These are phyloP conservation scores for Diachasmimorpha longicaudata DNA, from an alignment of 1,140 invertebrate genomes.

Conservation along the genomic window DNA sequence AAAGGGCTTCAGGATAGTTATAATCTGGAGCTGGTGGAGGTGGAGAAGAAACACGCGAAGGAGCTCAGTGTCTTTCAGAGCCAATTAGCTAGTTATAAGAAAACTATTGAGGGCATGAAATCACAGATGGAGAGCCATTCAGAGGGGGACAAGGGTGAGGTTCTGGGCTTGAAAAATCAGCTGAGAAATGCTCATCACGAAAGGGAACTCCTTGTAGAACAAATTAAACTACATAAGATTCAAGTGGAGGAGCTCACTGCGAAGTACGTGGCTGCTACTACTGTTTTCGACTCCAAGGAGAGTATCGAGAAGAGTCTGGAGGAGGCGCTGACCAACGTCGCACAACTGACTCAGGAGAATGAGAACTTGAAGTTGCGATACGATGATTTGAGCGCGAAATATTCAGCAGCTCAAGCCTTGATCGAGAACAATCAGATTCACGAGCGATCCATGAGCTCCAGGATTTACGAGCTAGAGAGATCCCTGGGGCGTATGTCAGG, in stretches of 20 bases:
- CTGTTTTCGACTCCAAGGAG: slow-evolving; percentile 55
- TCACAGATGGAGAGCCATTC: slow-evolving; percentile 41
- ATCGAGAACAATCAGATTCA: slow-evolving; percentile 43
- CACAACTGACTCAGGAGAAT: slow-evolving; percentile 47
- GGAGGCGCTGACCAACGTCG: slow-evolving; percentile 45
- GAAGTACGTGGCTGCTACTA: slow-evolving; percentile 49
- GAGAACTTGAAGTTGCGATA: slow-evolving; percentile 47
- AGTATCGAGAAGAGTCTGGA: slow-evolving; percentile 56
- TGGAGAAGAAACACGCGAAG: slow-evolving; percentile 51
- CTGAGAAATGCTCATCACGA: slow-evolving; percentile 40
- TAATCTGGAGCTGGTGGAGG: slow-evolving; percentile 42
- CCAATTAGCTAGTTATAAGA: slow-evolving; percentile 50
- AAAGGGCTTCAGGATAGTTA: slow-evolving; percentile 20
- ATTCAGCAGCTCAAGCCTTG: slow-evolving; percentile 42
- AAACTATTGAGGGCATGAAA: slow-evolving; percentile 52
- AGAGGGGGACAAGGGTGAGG: slow-evolving; percentile 32
- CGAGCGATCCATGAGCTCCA: slow-evolving; percentile 41
- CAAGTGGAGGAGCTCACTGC: slow-evolving; percentile 54
- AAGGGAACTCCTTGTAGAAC: slow-evolving; percentile 45
- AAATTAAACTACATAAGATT: slow-evolving; percentile 49
- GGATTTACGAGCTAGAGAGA: slow-evolving; percentile 42
- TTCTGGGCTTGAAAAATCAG: slow-evolving; percentile 38
- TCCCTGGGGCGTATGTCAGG: slow-evolving; percentile 46
- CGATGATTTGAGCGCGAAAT: slow-evolving; percentile 47
- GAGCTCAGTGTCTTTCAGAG: slow-evolving; percentile 54